phyloP scores from a whole-genome alignment of 2,797 vertebrate species.

The Zalophus californianus region DNA sequence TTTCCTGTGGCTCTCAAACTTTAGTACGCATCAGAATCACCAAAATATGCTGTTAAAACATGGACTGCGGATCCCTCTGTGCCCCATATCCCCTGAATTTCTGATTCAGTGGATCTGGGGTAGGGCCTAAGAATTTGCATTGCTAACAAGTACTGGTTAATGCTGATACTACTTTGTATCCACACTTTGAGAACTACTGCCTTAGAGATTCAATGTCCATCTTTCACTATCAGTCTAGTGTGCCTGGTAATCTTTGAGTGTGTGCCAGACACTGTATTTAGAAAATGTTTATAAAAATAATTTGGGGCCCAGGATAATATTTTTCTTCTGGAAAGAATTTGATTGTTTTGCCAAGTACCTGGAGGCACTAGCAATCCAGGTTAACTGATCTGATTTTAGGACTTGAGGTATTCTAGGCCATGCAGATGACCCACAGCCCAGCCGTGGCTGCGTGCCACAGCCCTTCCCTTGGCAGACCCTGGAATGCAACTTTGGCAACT shows the following conservation, averaged over 20 bases:
- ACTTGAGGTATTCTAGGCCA: neutral
- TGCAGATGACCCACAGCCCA: neutral
- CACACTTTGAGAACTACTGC: neutral
- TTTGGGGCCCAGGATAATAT: neutral
- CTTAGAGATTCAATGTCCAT: neutral
- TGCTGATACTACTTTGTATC: neutral
- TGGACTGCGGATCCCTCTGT: neutral
- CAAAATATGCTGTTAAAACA: neutral
- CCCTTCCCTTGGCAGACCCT: neutral
- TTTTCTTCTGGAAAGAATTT: conserved; percentile 8
- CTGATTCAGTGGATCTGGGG: neutral
- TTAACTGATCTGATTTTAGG: neutral
- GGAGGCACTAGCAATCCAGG: neutral
- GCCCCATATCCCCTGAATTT: neutral
- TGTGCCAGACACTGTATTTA: neutral
- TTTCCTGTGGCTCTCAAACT: neutral
- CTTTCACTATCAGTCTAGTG: neutral
- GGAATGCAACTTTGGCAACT: neutral
- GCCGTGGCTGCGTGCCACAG: neutral
- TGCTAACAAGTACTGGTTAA: neutral
- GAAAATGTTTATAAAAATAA: neutral
- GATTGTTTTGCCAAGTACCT: neutral
- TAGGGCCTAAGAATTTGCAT: neutral
- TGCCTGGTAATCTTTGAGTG: neutral
- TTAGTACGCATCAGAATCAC: neutral